Evolutionary conservation across 2,113 vertebrate genomes (phyloP), one percentile per base, ranked within the genome.

Genomic region (Gallinago undulata): DNA sequence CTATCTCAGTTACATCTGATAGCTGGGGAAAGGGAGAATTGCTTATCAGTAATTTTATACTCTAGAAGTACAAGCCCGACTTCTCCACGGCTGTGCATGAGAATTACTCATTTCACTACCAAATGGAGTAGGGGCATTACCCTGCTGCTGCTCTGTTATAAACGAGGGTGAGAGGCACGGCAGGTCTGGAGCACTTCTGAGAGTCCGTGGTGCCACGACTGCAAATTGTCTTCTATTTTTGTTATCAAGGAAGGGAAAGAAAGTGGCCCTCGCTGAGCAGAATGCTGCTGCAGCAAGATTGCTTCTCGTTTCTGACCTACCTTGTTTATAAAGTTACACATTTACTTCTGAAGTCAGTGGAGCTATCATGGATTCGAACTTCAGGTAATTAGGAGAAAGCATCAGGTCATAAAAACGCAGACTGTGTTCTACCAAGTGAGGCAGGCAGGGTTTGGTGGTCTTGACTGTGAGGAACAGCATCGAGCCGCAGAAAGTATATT

Each of bases 311-410:
- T 48, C 84, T 89, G 82, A 59, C 50, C 60, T 56, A 4, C 68
- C 80, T 94, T 82, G 92, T 93, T 96, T 94, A 91, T 50, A 87
- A 96, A 96, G 94, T 96, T 95, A 95, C 4, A 89, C 91, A 94
- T 96, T 96, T 82, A 96, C 95, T 94, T 39, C 18, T n/a, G 62
- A 87, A 95, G 81, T 89, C 90, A 90, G 91, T 23, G 64, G 84
- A 93, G 62, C 89, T 82, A 84, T 41, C 87, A 85, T 1, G 4
- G 74, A 83, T 79, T 79, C 82, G 87, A 93, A 87, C 84, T 93
- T 92, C 62, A 53, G n/a, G 93, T 69, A 82, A 87, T 93, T 79
- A 87, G 77, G 53, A 93, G 72, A 85, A 90, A 73, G 67, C 81
- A 85, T 94, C 74, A 69, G 74, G 74, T 87, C 89, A 94, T 53